Evolutionary conservation across 2,888 invertebrate species (phyloP).

Genomic region (Coelopa pilipes): DNA sequence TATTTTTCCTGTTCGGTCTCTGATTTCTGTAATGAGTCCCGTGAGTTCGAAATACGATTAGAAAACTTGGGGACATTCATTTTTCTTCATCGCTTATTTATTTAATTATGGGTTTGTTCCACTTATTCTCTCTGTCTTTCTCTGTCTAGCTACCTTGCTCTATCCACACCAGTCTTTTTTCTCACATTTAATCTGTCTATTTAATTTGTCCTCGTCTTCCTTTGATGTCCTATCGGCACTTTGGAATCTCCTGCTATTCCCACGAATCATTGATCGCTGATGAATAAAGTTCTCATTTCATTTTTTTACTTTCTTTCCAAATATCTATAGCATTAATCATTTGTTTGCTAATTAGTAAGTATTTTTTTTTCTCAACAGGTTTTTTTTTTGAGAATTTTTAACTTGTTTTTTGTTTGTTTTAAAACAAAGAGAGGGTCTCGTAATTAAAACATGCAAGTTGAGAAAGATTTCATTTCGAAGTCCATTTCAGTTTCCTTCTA

Average conservation of each 20-base stretch:
- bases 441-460: no score
- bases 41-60: constrained; percentile 19
- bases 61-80: constrained; percentile 7
- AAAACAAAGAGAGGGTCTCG: no score
- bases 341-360: constrained; percentile 3
- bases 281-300: no score
- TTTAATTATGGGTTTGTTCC: constrained; percentile 5
- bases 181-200: constrained; percentile 21
- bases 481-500: no score
- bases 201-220: constrained; percentile 15
- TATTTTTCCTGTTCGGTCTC: no score
- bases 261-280: no score
- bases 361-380: no score
- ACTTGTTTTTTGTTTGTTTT: no score
- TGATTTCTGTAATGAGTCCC: constrained; percentile 5
- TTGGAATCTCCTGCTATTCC: no score
- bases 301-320: no score
- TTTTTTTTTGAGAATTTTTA: no score
- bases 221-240: constrained; percentile 14
- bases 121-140: background rate
- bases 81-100: constrained; percentile 1
- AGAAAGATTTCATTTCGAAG: no score
- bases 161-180: background rate
- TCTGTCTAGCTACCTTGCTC: background rate
- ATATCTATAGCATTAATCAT: background rate